These are phyloP conservation scores for Astyanax mexicanus DNA, from an alignment of 2,797 vertebrate genomes.

Conservation along the genomic window DNA sequence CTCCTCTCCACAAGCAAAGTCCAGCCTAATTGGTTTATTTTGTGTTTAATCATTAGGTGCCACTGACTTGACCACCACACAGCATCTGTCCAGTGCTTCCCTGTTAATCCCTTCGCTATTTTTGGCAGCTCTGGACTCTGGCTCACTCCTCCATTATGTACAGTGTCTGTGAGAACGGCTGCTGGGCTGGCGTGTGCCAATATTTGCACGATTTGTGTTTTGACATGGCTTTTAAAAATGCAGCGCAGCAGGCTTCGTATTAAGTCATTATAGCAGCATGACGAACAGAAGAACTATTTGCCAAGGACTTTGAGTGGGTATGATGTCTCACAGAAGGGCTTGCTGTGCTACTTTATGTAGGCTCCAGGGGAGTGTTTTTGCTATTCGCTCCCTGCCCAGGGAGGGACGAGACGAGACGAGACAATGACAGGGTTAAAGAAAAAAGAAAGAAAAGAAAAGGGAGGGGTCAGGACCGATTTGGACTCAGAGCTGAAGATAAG, in stretches of 20 bases:
- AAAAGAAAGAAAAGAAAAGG: conserved; percentile 17
- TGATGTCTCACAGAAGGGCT: conserved; percentile 36
- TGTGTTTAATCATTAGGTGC: conserved; percentile 64
- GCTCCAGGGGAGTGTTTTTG: not conserved
- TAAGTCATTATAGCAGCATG: conserved; percentile 60
- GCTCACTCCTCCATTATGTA: conserved; percentile 54
- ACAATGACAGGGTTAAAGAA: conserved; percentile 17
- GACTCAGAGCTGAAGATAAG: conserved; percentile 32
- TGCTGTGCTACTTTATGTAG: not conserved
- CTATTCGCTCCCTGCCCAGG: conserved; percentile 1
- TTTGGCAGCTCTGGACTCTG: conserved; percentile 64
- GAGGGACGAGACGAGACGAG: conserved; percentile 2
- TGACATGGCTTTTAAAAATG: conserved; percentile 45
- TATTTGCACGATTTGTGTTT: conserved; percentile 34
- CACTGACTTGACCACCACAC: conserved; percentile 52
- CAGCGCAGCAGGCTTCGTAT: conserved; percentile 55
- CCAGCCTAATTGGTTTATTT: conserved; percentile 63
- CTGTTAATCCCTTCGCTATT: conserved; percentile 76
- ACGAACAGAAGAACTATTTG: conserved; percentile 66
- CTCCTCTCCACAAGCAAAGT: conserved; percentile 38
- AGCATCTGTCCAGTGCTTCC: conserved; percentile 73
- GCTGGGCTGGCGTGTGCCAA: conserved; percentile 47
- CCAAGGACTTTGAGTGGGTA: conserved; percentile 37
- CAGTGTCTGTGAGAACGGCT: not conserved
- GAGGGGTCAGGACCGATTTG: not conserved